A percentile compares a stretch with the other conserved stretches of the same genome.
Evolutionary conservation across 2,113 vertebrate genomes (phyloP).

Genomic region (Tragelaphus imberbis): DNA sequence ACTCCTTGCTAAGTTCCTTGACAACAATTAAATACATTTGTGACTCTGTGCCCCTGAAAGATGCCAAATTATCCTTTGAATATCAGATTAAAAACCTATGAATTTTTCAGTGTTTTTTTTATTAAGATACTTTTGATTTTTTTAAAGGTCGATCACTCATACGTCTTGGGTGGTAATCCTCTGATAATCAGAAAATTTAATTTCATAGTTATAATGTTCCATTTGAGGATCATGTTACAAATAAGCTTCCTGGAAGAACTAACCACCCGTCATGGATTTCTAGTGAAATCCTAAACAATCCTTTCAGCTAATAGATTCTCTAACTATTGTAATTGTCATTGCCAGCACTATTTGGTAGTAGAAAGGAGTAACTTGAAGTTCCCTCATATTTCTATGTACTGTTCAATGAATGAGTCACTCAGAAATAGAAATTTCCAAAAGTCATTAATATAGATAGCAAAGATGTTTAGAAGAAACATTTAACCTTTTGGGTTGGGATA

Average conservation of each 20-base stretch:
- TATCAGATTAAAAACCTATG: background rate
- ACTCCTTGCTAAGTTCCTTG: background rate
- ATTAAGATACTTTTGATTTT: background rate
- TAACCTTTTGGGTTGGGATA: background rate
- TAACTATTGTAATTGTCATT: background rate
- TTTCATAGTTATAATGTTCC: background rate
- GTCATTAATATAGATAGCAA: background rate
- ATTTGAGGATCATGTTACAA: background rate
- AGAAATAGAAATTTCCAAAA: background rate
- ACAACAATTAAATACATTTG: background rate
- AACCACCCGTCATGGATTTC: background rate
- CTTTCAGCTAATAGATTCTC: background rate
- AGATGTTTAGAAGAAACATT: background rate
- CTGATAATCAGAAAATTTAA: background rate
- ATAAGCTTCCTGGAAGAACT: background rate
- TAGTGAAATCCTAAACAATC: background rate
- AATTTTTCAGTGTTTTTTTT: background rate
- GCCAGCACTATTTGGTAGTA: background rate
- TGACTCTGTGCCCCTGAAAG: background rate
- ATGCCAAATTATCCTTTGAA: background rate
- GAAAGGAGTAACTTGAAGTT: background rate
- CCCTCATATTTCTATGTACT: background rate
- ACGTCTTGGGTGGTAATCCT: background rate
- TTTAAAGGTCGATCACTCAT: background rate
- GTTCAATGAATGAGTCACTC: background rate